Conservation (phyloP, 2,113 vertebrate genomes). For the Gulo gulo region DNA sequence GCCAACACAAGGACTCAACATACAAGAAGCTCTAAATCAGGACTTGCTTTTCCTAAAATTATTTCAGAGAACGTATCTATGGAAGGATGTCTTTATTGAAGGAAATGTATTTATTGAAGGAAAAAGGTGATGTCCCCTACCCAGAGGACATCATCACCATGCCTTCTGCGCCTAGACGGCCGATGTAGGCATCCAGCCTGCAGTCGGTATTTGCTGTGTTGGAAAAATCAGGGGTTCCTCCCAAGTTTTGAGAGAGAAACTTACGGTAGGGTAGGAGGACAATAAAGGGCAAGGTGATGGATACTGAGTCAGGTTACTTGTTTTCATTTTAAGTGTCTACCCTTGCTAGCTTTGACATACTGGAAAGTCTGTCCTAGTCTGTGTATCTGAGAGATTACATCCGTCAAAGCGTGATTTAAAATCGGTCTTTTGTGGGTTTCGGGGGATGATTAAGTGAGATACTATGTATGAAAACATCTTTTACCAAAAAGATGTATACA, state of each 20-base stretch:
- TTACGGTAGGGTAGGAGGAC: accelerated
- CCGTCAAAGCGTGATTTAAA: neutral
- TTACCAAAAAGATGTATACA: neutral
- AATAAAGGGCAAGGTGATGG: accelerated
- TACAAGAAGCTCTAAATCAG: neutral
- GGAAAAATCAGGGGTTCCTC: accelerated
- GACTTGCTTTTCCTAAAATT: too few relatives aligned
- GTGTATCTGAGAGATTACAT: neutral
- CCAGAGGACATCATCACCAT: accelerated
- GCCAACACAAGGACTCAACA: neutral
- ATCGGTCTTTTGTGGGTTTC: neutral
- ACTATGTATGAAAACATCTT: accelerated
- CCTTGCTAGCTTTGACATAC: accelerated
- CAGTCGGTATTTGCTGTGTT: accelerated
- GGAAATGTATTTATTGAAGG: neutral
- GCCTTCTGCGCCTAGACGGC: neutral
- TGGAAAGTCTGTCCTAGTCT: neutral
- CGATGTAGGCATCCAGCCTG: accelerated
- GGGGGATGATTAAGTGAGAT: neutral
- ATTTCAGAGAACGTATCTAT: neutral
- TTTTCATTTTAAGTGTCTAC: accelerated
- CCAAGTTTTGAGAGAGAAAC: neutral
- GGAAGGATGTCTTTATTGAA: too few relatives aligned
- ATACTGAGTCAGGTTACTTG: accelerated
- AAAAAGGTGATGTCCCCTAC: neutral